Percentiles rank a stretch among this genome's conserved stretches.
These are phyloP conservation scores for Pitangus sulphuratus DNA, from an alignment of 2,797 vertebrate genomes.

Conservation along the genomic window DNA sequence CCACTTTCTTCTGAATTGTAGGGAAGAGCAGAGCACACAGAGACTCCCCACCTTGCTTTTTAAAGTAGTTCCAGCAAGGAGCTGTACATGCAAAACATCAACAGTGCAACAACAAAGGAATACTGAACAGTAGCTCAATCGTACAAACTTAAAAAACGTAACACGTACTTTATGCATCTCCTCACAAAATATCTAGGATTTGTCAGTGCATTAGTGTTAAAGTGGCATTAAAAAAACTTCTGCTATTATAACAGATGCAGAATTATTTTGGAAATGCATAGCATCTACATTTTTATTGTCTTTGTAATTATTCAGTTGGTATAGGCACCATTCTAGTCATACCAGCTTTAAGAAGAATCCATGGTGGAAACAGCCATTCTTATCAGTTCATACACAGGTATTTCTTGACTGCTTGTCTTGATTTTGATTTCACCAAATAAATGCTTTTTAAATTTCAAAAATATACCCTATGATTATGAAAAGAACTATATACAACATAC, in stretches of 20 bases:
- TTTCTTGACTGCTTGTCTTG: constrained; percentile 72
- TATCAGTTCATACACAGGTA: constrained; percentile 63
- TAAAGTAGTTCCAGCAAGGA: constrained; percentile 65
- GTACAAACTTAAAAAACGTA: constrained; percentile 70
- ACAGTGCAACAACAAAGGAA: constrained; percentile 70
- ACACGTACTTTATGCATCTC: constrained; percentile 70
- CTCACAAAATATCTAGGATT: constrained; percentile 79
- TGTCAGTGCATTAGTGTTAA: constrained; percentile 86
- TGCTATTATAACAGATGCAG: constrained; percentile 82
- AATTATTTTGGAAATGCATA: constrained; percentile 83
- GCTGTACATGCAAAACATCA: constrained; percentile 71
- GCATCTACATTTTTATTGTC: constrained; percentile 79
- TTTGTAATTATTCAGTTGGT: constrained; percentile 69
- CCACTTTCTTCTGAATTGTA: constrained; percentile 54
- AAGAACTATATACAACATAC: constrained; percentile 80
- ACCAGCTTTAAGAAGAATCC: constrained; percentile 75
- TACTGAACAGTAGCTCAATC: constrained; percentile 68
- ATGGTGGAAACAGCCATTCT: constrained; percentile 77
- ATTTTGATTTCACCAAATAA: constrained; percentile 75
- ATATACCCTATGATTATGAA: constrained; percentile 82
- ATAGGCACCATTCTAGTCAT: constrained; percentile 81
- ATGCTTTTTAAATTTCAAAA: constrained; percentile 80
- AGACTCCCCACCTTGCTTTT: constrained; percentile 20
- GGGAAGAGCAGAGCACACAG: constrained; percentile 42
- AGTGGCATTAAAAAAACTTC: constrained; percentile 82